phyloP scores from a whole-genome alignment of 2,888 invertebrate genomes.

The Ptilodon capucinus region DNA sequence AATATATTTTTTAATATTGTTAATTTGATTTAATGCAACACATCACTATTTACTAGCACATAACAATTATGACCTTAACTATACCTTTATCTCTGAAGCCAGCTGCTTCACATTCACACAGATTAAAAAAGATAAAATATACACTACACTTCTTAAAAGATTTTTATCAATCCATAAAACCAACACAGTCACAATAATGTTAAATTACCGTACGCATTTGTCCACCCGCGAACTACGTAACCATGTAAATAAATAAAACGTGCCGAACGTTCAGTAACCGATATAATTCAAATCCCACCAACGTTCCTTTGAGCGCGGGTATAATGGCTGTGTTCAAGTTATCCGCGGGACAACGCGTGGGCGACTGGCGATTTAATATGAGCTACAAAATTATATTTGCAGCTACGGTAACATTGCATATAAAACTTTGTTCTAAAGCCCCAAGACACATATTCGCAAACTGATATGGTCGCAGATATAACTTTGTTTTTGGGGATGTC shows the following conservation, averaged over 20 bases:
- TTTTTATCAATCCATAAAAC: not conserved
- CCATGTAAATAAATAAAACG: slow-evolving; percentile 6
- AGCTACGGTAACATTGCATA: not conserved
- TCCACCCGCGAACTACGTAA: not conserved
- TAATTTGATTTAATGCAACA: no score
- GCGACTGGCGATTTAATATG: slow-evolving; percentile 6
- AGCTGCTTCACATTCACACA: not conserved
- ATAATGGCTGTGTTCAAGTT: slow-evolving; percentile 25
- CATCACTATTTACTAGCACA: no score
- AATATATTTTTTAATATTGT: no score
- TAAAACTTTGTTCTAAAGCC: no score
- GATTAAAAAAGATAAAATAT: not conserved
- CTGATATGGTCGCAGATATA: no score
- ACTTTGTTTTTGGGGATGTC: no score
- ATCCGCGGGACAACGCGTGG: slow-evolving; percentile 6
- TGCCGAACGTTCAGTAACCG: slow-evolving; percentile 16
- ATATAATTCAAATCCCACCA: slow-evolving; percentile 26
- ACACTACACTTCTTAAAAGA: not conserved
- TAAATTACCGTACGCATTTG: not conserved
- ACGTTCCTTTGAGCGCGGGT: slow-evolving; percentile 29
- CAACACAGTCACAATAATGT: not conserved
- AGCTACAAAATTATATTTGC: no score
- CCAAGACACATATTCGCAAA: no score
- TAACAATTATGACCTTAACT: no score
- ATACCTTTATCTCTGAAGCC: not conserved